Conservation (phyloP, 2,113 vertebrate genomes). For the Siniperca knerii region DNA sequence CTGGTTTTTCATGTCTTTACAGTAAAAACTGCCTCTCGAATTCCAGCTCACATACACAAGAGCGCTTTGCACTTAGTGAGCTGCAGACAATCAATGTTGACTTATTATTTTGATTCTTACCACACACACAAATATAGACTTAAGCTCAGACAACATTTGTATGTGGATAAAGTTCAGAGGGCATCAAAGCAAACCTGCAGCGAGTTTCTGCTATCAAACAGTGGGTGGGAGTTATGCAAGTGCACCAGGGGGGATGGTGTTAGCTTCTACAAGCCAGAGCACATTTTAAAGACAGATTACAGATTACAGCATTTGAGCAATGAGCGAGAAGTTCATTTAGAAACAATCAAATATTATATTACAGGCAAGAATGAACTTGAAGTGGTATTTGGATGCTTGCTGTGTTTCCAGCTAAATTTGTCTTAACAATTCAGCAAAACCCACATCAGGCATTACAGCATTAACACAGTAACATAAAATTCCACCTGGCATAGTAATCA, state of each 20-base stretch:
- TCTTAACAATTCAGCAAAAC: not conserved
- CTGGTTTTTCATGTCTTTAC: not conserved
- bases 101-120: not conserved
- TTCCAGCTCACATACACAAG: not conserved
- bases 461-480: not conserved
- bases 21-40: not conserved
- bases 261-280: not conserved
- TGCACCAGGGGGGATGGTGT: not conserved
- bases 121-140: not conserved
- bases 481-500: too few relatives aligned
- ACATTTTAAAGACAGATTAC: too few relatives aligned
- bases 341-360: not conserved
- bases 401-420: not conserved
- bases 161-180: not conserved
- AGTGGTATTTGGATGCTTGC: not conserved
- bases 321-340: not conserved
- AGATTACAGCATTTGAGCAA: not conserved
- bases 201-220: not conserved
- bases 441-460: not conserved
- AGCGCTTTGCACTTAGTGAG: not conserved
- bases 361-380: not conserved
- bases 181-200: not conserved
- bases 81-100: too few relatives aligned
- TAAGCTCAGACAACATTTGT: not conserved
- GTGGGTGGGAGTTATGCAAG: not conserved